Evolutionary conservation across 2,888 invertebrate genomes (phyloP).

Genomic region (Rambutsinella grinnellia): DNA sequence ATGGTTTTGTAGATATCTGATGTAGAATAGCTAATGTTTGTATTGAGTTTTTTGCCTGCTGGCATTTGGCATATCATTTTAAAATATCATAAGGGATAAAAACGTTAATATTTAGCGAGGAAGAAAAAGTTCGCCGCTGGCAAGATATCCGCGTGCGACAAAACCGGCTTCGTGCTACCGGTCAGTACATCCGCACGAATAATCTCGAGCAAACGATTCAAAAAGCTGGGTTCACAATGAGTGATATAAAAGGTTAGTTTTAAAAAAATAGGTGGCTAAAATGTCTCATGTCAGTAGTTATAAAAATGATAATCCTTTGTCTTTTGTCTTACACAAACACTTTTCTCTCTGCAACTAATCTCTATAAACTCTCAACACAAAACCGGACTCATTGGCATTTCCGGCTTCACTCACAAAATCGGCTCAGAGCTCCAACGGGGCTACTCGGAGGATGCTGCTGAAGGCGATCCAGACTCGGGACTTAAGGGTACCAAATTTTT

Average conservation of each 20-base stretch:
- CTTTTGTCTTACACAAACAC: too few species aligned
- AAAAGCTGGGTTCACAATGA: slow-evolving; percentile 90
- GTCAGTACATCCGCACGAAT: slow-evolving; percentile 64
- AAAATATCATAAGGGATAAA: too few species aligned
- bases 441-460: slow-evolving; percentile 85
- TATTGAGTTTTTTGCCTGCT: too few species aligned
- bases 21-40: too few species aligned
- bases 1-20: too few species aligned
- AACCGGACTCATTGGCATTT: slow-evolving; percentile 42
- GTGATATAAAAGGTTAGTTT: slow-evolving; percentile 88
- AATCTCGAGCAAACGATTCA: slow-evolving; percentile 93
- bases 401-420: slow-evolving; percentile 36
- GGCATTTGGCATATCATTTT: too few species aligned
- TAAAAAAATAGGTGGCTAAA: too few species aligned
- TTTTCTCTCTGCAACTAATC: too few species aligned
- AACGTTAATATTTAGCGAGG: slow-evolving; percentile 75
- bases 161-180: slow-evolving; percentile 77
- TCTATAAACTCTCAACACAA: too few species aligned
- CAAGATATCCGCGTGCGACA: slow-evolving; percentile 90
- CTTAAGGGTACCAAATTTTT: slow-evolving; percentile 23
- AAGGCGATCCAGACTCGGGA: slow-evolving; percentile 75
- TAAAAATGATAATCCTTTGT: not conserved
- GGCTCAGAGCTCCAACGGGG: slow-evolving; percentile 82
- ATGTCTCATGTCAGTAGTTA: not conserved
- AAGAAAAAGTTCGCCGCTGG: slow-evolving; percentile 88